Conservation (phyloP, 2,113 vertebrate genomes). For the Noturus placidus region DNA sequence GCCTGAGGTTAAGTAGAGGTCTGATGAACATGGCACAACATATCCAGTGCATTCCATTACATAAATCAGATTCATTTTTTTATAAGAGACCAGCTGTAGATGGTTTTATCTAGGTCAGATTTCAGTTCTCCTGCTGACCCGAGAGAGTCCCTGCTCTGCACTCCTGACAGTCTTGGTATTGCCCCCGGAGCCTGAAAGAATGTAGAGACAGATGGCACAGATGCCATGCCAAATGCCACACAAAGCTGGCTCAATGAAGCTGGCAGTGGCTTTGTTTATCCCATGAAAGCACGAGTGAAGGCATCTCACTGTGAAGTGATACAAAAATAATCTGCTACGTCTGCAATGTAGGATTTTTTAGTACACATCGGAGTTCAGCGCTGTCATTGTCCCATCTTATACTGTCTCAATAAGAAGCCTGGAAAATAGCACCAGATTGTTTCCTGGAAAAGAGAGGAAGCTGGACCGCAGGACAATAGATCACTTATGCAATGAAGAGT, state of each 20-base stretch:
- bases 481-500: slow-evolving; percentile 30
- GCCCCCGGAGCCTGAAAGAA: slow-evolving; percentile 49
- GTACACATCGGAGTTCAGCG: neutral
- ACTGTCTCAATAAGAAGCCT: slow-evolving; percentile 4
- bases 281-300: slow-evolving; percentile 24
- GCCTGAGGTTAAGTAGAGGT: neutral
- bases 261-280: slow-evolving; percentile 24
- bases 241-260: slow-evolving; percentile 46
- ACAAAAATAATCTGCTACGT: slow-evolving; percentile 19
- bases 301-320: neutral
- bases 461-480: slow-evolving; percentile 24
- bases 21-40: slow-evolving; percentile 14
- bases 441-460: slow-evolving; percentile 26
- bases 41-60: slow-evolving; percentile 21
- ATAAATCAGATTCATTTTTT: slow-evolving; percentile 24
- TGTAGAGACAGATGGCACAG: slow-evolving; percentile 50
- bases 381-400: neutral
- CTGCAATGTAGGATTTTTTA: neutral
- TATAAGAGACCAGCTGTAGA: neutral
- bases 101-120: slow-evolving; percentile 23
- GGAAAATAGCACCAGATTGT: neutral
- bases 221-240: slow-evolving; percentile 53
- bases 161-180: slow-evolving; percentile 29
- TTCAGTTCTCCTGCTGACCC: slow-evolving; percentile 3
- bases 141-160: slow-evolving; percentile 32